Percentiles rank a stretch among this genome's conserved stretches.
These are phyloP conservation scores for Pedetes capensis DNA, from an alignment of 2,113 vertebrate species.

Conservation along the genomic window DNA sequence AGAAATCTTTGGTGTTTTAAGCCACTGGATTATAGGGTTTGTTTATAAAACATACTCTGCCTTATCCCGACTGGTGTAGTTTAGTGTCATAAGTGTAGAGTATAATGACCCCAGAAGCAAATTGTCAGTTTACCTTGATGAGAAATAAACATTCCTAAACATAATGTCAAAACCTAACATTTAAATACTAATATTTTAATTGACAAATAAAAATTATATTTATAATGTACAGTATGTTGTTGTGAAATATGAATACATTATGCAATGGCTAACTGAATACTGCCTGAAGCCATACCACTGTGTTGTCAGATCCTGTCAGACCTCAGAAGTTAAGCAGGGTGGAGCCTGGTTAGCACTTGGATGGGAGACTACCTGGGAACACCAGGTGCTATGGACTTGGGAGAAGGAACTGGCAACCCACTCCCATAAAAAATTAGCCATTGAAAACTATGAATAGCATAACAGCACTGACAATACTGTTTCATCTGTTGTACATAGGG, in stretches of 20 bases:
- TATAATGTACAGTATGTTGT: not conserved
- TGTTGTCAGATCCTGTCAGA: no score
- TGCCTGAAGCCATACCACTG: no score
- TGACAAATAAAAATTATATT: not conserved
- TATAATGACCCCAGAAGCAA: constrained; percentile 38
- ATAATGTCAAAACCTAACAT: not conserved
- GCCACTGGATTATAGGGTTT: not conserved
- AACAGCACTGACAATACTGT: no score
- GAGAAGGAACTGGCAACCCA: no score
- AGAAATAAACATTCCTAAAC: constrained; percentile 26
- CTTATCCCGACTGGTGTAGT: not conserved
- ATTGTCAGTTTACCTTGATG: not conserved
- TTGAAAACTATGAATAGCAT: no score
- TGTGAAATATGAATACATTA: not conserved
- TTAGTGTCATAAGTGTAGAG: constrained; percentile 22
- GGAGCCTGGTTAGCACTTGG: no score
- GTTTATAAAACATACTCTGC: not conserved
- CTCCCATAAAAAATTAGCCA: no score
- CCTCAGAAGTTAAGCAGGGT: no score
- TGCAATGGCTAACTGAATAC: not conserved
- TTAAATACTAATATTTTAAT: constrained; percentile 9
- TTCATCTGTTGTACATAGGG: no score
- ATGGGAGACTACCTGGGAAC: no score
- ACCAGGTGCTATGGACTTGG: no score
- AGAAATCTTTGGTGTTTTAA: constrained; percentile 15